Base-by-base conservation (phyloP, 1,140 invertebrate genomes). In the Trigoniulus corallinus region DNA sequence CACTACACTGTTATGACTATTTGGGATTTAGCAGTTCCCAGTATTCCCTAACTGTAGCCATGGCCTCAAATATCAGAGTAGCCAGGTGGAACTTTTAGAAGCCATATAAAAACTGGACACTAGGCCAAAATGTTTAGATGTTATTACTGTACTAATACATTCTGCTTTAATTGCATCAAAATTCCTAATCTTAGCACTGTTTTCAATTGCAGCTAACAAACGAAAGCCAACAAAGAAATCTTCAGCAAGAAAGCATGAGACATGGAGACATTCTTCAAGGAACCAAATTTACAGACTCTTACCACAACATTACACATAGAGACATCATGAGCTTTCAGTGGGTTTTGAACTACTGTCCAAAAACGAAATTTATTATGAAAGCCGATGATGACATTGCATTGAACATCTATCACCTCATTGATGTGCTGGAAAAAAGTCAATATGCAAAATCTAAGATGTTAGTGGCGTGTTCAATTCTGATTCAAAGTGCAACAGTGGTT, bases 201-300 rank as follows among this genome's bases (percentile, higher is more conserved):
- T n/a, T n/a, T n/a, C n/a, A n/a, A n/a, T n/a, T n/a, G n/a, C n/a
- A 34, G 7, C 15, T 34, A 34, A 34, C 7, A 7, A 34, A 34
- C 15, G 29, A 7, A 7, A 34, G 29, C 15, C 29, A 34, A 7
- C 29, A 34, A 15, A 34, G 7, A 15, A 15, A 7, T 34, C 15
- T 34, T 7, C 7, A 34, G 15, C 37, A 45, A n/a, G 57, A 58
- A 42, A 42, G 41, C 12, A 18, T 29, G 12, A 41, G 21, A 7
- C 47, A 58, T 50, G 46, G 51, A 13, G 57, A 58, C 45, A 53
- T 59, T 18, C 29, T 58, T 24, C 57, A 58, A 34, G 51, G 50
- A 7, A n/a, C n/a, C n/a, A 43, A 45, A 22, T 58, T 58, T 40
- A n/a, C 42, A 15, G 57, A 58, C 49, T 27, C 48, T n/a, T 58